Conservation (phyloP, 1,140 invertebrate genomes). For the Trypoxylus dichotomus region DNA sequence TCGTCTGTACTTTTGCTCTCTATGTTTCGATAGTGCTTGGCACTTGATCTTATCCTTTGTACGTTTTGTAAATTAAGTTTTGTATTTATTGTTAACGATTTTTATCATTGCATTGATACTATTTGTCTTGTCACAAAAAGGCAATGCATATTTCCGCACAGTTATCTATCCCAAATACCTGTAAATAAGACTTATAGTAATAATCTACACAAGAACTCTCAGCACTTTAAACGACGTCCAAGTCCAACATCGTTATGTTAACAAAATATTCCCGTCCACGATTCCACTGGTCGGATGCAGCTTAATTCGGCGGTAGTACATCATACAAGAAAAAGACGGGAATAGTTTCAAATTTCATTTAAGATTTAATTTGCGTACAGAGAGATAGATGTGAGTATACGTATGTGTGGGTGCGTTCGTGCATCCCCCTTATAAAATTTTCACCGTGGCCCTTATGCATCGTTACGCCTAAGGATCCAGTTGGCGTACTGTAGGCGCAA, state of each 20-base stretch:
- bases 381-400: conserved; percentile 33
- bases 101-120: too few species aligned
- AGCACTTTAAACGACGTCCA: background rate
- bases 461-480: conserved; percentile 15
- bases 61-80: too few species aligned
- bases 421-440: conserved; percentile 43
- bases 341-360: conserved; percentile 56
- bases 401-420: conserved; percentile 24
- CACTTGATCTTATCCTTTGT: too few species aligned
- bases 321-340: conserved; percentile 31
- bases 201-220: too few species aligned
- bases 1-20: too few species aligned
- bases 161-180: too few species aligned
- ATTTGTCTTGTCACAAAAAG: too few species aligned
- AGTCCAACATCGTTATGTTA: background rate
- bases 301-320: conserved; percentile 12
- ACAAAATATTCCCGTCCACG: background rate
- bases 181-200: too few species aligned
- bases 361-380: conserved; percentile 54
- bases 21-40: too few species aligned
- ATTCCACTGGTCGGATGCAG: background rate
- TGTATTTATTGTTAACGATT: too few species aligned
- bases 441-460: background rate
- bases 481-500: conserved; percentile 33
- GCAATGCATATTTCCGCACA: too few species aligned